Evolutionary conservation across 1,140 invertebrate species (phyloP).

Genomic region (Atta cephalotes): DNA sequence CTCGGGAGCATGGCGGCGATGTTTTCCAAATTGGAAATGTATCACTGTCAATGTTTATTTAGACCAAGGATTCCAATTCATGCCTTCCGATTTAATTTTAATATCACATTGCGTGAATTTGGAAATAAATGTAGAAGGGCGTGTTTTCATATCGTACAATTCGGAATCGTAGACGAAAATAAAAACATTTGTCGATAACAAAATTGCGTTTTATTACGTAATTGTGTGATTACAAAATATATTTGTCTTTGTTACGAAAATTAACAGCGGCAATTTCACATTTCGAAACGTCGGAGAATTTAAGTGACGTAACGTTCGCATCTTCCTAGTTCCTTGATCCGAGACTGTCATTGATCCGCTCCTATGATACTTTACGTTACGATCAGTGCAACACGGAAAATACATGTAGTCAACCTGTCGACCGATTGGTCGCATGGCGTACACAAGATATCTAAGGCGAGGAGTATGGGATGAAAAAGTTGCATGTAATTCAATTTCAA

Average conservation of each 20-base stretch:
- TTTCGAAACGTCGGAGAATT: not conserved
- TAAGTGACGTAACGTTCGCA: not conserved
- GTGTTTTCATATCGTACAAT: not conserved
- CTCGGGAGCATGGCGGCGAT: not conserved
- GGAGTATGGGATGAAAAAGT: not conserved
- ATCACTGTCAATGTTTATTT: not conserved
- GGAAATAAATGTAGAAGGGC: not conserved
- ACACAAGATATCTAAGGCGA: not conserved
- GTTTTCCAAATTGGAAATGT: constrained; percentile 6
- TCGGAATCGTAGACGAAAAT: not conserved
- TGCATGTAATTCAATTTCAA: not conserved
- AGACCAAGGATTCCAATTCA: no score
- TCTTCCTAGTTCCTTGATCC: constrained; percentile 32
- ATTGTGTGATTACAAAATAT: not conserved
- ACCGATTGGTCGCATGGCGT: constrained; percentile 55
- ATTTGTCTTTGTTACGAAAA: constrained; percentile 1
- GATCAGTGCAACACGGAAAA: constrained; percentile 64
- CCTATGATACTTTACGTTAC: constrained; percentile 63
- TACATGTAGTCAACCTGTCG: constrained; percentile 61
- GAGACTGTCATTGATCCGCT: constrained; percentile 74
- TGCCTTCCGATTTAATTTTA: not conserved
- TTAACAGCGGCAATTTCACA: not conserved
- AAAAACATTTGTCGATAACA: no score
- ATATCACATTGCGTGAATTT: not conserved
- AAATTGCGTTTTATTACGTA: not conserved